These are phyloP conservation scores for Dione juno DNA, from an alignment of 2,888 invertebrate genomes.

Conservation along the genomic window DNA sequence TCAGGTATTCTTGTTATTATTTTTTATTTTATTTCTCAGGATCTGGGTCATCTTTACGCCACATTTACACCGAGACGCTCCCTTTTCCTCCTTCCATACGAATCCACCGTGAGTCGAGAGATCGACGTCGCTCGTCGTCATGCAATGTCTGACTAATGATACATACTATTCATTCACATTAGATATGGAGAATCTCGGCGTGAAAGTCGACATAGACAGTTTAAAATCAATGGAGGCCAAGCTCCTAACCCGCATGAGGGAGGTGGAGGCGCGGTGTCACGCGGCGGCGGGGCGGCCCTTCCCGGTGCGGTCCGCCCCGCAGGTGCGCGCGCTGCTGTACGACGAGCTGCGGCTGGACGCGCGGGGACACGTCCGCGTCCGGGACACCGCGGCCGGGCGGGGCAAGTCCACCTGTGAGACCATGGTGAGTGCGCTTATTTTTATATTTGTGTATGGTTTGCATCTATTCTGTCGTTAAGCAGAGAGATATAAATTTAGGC, in stretches of 20 bases:
- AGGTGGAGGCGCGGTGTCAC: constrained; percentile 66
- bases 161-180: no score
- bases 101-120: no score
- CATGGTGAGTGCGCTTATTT: constrained; percentile 69
- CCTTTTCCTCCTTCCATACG: not conserved
- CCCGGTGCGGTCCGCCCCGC: constrained; percentile 69
- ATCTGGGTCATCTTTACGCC: no score
- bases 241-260: constrained; percentile 58
- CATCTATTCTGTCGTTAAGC: no score
- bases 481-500: no score
- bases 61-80: no score
- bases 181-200: constrained; percentile 69
- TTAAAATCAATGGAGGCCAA: constrained; percentile 65
- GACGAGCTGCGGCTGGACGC: constrained; percentile 73
- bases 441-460: no score
- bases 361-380: constrained; percentile 64
- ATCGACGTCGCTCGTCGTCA: no score
- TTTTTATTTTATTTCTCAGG: no score
- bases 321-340: constrained; percentile 72
- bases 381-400: constrained; percentile 64
- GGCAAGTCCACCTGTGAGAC: constrained; percentile 77
- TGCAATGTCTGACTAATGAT: no score
- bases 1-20: constrained; percentile 58
- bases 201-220: constrained; percentile 62
- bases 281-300: constrained; percentile 68